Percentiles rank a stretch among this genome's conserved stretches.
These are phyloP conservation scores for Matsumyia berberina DNA, from an alignment of 2,888 invertebrate genomes.

Conservation along the genomic window DNA sequence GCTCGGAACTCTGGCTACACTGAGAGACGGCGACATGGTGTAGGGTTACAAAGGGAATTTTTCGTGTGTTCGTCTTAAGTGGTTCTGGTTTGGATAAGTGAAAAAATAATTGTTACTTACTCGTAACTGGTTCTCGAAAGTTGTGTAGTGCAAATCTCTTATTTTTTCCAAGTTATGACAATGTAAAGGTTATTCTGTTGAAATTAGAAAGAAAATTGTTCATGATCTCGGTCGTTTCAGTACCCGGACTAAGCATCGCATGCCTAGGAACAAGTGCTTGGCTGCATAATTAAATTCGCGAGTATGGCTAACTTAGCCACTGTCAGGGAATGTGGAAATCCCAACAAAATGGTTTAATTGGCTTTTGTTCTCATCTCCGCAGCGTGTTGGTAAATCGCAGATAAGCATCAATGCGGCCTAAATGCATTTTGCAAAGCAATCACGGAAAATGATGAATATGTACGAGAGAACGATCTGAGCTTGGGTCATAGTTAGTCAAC, in stretches of 20 bases:
- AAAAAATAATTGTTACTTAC: slow-evolving; percentile 9
- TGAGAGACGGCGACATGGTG: slow-evolving; percentile 1
- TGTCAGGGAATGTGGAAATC: slow-evolving; percentile 53
- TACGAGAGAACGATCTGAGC: background rate
- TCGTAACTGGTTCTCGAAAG: too few relatives aligned
- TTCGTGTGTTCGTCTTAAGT: slow-evolving; percentile 11
- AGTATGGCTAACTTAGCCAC: slow-evolving; percentile 38
- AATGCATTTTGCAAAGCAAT: slow-evolving; percentile 48
- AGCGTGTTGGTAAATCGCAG: slow-evolving; percentile 6
- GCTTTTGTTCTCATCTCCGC: slow-evolving; percentile 53
- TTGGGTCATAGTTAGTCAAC: background rate
- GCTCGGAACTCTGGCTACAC: slow-evolving; percentile 31
- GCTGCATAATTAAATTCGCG: slow-evolving; percentile 41
- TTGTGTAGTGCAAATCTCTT: background rate
- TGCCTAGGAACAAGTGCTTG: slow-evolving; percentile 14
- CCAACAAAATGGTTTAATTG: slow-evolving; percentile 66
- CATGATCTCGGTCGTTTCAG: slow-evolving; percentile 29
- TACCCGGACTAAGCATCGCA: slow-evolving; percentile 21
- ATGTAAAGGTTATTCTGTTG: background rate
- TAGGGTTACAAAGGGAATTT: slow-evolving; percentile 40
- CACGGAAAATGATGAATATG: slow-evolving; percentile 18
- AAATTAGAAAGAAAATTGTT: slow-evolving; percentile 14
- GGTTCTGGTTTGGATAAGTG: slow-evolving; percentile 8
- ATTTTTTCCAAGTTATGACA: slow-evolving; percentile 7
- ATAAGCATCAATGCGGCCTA: slow-evolving; percentile 19